These are phyloP conservation scores for Philopedon plagiatum DNA, from an alignment of 2,888 invertebrate genomes.

Conservation along the genomic window DNA sequence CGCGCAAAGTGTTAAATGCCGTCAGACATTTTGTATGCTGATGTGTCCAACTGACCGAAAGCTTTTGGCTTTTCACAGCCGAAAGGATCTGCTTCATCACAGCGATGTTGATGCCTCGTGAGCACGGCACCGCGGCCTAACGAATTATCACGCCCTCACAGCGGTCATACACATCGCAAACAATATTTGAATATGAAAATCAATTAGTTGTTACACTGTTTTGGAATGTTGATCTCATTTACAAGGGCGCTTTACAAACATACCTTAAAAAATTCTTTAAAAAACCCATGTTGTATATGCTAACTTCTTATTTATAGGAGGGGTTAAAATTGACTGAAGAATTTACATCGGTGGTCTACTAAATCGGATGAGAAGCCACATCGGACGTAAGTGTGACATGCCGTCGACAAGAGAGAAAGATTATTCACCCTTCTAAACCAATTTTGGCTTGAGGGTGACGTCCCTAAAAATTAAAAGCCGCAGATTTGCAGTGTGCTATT, in stretches of 20 bases:
- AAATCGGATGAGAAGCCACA: constrained; percentile 43
- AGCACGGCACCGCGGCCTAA: constrained; percentile 58
- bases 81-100: constrained; percentile 63
- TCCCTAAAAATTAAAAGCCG: constrained; percentile 70
- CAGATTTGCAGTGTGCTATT: constrained; percentile 67
- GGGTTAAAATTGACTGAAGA: constrained; percentile 41
- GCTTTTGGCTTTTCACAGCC: constrained; percentile 58
- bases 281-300: constrained; percentile 31
- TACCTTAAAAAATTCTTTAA: background rate
- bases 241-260: background rate
- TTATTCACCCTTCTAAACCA: constrained; percentile 68
- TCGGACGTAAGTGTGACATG: constrained; percentile 53
- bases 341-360: constrained; percentile 44
- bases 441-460: constrained; percentile 66
- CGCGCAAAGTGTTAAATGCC: constrained; percentile 49
- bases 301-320: constrained; percentile 6
- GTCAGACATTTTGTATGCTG: constrained; percentile 52
- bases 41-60: constrained; percentile 58
- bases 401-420: constrained; percentile 61
- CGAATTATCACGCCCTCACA: constrained; percentile 61
- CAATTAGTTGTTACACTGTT: constrained; percentile 47
- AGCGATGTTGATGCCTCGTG: constrained; percentile 25
- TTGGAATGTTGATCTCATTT: constrained; percentile 7
- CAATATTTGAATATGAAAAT: constrained; percentile 56
- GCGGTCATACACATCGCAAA: constrained; percentile 50